Conservation (phyloP, 2,888 invertebrate genomes). For the Idaea straminata region DNA sequence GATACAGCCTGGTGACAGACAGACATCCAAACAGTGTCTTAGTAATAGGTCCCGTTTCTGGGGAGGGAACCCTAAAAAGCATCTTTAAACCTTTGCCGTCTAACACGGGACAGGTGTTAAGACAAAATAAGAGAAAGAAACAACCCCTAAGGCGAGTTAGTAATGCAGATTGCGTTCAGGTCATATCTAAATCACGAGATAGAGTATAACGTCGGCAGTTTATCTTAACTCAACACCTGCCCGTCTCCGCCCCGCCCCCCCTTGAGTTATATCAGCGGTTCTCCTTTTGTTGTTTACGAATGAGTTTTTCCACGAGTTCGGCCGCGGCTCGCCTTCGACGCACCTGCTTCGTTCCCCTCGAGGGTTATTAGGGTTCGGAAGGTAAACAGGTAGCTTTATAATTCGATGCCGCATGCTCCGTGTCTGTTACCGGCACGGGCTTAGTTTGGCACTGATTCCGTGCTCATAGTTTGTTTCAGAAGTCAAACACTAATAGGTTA, state of each 20-base stretch:
- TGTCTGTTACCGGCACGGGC: slow-evolving; percentile 24
- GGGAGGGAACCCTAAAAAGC: not conserved
- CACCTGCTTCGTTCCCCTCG: slow-evolving; percentile 63
- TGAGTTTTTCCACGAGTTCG: slow-evolving; percentile 67
- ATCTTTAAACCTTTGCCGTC: not conserved
- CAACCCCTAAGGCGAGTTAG: slow-evolving; percentile 46
- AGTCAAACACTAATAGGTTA: not conserved
- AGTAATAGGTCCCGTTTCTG: no score
- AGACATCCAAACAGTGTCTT: no score
- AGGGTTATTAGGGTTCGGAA: slow-evolving; percentile 32
- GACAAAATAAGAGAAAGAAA: slow-evolving; percentile 4
- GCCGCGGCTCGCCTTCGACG: slow-evolving; percentile 57
- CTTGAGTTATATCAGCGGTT: slow-evolving; percentile 61
- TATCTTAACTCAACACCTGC: slow-evolving; percentile 73
- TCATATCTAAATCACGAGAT: slow-evolving; percentile 75
- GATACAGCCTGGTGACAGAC: no score
- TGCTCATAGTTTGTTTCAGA: not conserved
- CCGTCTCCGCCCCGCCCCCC: slow-evolving; percentile 39
- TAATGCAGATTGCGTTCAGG: slow-evolving; percentile 74
- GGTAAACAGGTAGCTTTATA: slow-evolving; percentile 29
- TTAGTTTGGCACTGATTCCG: slow-evolving; percentile 17
- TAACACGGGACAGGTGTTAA: not conserved
- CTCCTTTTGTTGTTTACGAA: slow-evolving; percentile 73
- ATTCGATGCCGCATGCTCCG: slow-evolving; percentile 20
- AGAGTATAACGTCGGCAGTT: slow-evolving; percentile 69